Base-by-base conservation (phyloP, 2,113 vertebrate species). In the Myanophis thanlyinensis region DNA sequence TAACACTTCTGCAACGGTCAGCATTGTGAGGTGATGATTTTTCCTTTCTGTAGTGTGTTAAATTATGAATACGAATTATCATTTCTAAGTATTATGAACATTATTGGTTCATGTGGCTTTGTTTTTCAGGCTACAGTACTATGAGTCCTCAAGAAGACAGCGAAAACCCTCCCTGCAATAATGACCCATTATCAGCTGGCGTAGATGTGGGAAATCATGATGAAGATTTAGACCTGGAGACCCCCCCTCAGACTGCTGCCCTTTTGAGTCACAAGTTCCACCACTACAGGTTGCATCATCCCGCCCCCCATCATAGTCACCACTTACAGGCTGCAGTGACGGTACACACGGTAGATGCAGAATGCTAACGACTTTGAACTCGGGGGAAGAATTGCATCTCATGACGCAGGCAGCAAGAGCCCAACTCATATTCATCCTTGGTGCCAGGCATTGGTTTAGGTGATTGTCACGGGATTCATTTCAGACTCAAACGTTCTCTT, bases 71-170 rank as follows among this genome's bases (percentile, higher is more conserved):
- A 53, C 40, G n/a, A 53, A 54, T 53, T 22, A 12, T 27, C 0
- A 1, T 10, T 20, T 27, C 27, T 92, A 84, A n/a, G 49, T 86
- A 49, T 47, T 4, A 30, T 12, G 13, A 53, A 6, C 86, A 0
- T 11, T 85, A 56, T 0, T 89, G 25, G 18, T 0, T 6, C 25
- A 22, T 40, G 47, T 53, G 51, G 35, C 25, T 93, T 46, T 85
- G 0, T 94, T 62, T 95, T 93, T 51, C 94, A 99, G 99, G 99
- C 54, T 99, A 99, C 97, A 99, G 99, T 96, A 99, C 99, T 40
- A 99, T 99, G 99, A 99, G 99, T 93, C 99, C 99, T 0, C 99
- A 99, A 97, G 99, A 99, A 93, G 99, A 99, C 98, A 99, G 99
- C 0, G 99, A 99, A 95, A 99, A 99, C 93, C 99, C 99, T 0